Evolutionary conservation across 2,888 invertebrate genomes (phyloP), one percentile per base, ranked within the genome.

Genomic region (Arctia plantaginis): DNA sequence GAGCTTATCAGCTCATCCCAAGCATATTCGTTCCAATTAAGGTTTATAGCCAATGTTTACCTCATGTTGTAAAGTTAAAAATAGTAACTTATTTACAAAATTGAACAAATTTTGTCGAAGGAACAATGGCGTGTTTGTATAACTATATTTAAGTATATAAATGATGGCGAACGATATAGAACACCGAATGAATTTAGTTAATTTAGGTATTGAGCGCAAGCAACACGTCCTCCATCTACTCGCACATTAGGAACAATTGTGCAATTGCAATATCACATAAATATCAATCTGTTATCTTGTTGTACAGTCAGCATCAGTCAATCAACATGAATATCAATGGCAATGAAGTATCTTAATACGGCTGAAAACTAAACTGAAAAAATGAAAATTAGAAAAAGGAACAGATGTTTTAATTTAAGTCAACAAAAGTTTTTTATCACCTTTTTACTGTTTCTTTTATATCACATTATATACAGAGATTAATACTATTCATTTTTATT

Each of bases 201-300:
- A 67, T 76, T 35, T 66, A 55, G 59, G 44, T 41, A 83, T 78
- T 67, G 41, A 62, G 64, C 66, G n/a, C 74, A 73, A 69, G 35
- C 39, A 33, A 18, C 13, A 69, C 33, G 75, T 74, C 70, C 44
- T 33, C 13, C 66, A 64, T 47, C 75, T 67, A 69, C n/a, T n/a
- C n/a, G n/a, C n/a, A n/a, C 74, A 80, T 80, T 75, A 65, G 47
- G 74, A 77, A 69, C 81, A 88, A 84, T 88, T 88, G 82, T 78
- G 77, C 78, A 88, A 85, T 84, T 86, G 84, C 72, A 79, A 72
- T 77, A 73, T 77, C 81, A 81, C 87, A 88, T 90, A 88, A 87
- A 89, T 88, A 86, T 86, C 86, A 89, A 89, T 87, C 74, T 80
- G 79, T 76, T 77, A 82, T 71, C 68, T 72, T 35, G 27, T 59